Percentiles rank a stretch among this genome's conserved stretches.
These are phyloP conservation scores for Leptopilina syphax DNA, from an alignment of 2,888 invertebrate species.

Conservation along the genomic window DNA sequence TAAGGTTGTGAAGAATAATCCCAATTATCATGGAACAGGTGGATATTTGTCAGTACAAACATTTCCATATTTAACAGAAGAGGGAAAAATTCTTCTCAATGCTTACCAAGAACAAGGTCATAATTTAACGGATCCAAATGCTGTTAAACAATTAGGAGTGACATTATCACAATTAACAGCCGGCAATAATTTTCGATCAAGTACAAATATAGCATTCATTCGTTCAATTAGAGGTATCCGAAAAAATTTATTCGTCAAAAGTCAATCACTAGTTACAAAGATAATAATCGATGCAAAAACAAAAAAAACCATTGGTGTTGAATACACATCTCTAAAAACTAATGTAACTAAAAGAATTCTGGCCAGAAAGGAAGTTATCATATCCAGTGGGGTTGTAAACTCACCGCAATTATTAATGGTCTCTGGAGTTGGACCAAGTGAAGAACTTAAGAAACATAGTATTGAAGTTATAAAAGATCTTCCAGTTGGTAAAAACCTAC, in stretches of 20 bases:
- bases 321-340: conserved; percentile 79
- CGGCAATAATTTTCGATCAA: conserved; percentile 84
- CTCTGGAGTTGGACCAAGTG: conserved; percentile 87
- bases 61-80: conserved; percentile 81
- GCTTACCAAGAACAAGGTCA: conserved; percentile 81
- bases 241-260: conserved; percentile 56
- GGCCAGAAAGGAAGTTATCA: conserved; percentile 87
- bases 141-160: conserved; percentile 79
- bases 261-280: conserved; percentile 84
- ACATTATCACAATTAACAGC: conserved; percentile 81
- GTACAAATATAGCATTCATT: conserved; percentile 87
- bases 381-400: conserved; percentile 87
- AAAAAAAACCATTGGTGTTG: conserved; percentile 83
- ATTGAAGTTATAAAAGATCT: conserved; percentile 82
- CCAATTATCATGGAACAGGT: conserved; percentile 80
- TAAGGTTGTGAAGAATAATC: conserved; percentile 71
- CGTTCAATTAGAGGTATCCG: conserved; percentile 79
- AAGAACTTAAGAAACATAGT: conserved; percentile 80
- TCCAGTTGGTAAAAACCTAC: conserved; percentile 88
- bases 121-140: conserved; percentile 80
- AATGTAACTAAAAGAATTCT: conserved; percentile 75
- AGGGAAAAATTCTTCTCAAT: conserved; percentile 79
- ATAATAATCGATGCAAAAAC: conserved; percentile 82
- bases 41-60: conserved; percentile 83
- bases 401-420: conserved; percentile 91